A percentile compares a stretch with the other conserved stretches of the same genome.
phyloP scores from a whole-genome alignment of 2,113 vertebrate species.

The Bombycilla garrulus region DNA sequence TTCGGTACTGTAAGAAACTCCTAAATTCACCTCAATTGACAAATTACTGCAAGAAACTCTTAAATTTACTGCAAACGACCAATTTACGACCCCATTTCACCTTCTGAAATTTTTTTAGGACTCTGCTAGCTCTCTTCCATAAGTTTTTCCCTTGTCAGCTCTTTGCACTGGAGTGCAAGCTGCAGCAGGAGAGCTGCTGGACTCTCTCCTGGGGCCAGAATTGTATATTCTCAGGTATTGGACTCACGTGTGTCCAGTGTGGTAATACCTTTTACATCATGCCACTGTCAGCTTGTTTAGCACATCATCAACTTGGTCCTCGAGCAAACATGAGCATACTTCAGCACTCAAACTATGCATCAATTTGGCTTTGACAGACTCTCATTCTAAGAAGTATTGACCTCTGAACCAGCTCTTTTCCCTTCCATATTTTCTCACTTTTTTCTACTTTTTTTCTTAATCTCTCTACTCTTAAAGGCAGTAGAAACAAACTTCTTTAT shows the following conservation, averaged over 20 bases:
- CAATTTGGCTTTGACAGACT: neutral
- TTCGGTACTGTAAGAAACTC: neutral
- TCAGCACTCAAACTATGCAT: neutral
- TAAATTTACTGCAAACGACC: neutral
- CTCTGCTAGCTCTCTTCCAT: neutral
- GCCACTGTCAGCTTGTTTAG: neutral
- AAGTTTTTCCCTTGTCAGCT: neutral
- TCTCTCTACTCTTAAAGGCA: neutral
- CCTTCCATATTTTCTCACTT: neutral
- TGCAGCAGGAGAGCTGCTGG: neutral
- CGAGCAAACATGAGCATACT: neutral
- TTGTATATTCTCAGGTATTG: neutral
- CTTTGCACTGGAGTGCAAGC: neutral
- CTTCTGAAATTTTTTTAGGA: neutral
- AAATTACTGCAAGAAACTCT: neutral
- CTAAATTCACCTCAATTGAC: neutral
- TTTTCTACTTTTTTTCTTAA: neutral
- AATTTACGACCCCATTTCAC: neutral
- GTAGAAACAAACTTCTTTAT: neutral
- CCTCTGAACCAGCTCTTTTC: neutral
- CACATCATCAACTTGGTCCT: neutral
- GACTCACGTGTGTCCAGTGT: neutral
- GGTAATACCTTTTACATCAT: neutral
- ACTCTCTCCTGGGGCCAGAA: neutral
- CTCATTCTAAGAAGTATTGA: neutral